A percentile compares a stretch with the other conserved stretches of the same genome.
phyloP scores from a whole-genome alignment of 2,888 invertebrate species.

The Galerucella nymphaeae region DNA sequence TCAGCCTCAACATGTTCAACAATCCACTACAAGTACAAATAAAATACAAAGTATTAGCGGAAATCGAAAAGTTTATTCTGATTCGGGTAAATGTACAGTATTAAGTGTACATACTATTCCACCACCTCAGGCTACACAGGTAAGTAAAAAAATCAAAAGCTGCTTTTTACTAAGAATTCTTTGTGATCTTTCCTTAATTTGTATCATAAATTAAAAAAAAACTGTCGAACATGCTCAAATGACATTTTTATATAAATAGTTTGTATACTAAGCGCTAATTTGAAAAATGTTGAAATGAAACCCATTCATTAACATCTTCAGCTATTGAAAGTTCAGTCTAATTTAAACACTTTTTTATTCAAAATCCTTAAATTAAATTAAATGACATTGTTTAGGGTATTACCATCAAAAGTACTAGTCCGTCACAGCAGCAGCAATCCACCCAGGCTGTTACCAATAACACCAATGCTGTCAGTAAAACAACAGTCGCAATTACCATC shows the following conservation, averaged over 20 bases:
- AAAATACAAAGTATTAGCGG: slow-evolving; percentile 12
- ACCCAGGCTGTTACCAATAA: slow-evolving; percentile 38
- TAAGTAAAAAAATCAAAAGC: neutral
- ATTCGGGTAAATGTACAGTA: slow-evolving; percentile 16
- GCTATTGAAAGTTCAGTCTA: too few relatives aligned
- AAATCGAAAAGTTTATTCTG: slow-evolving; percentile 9
- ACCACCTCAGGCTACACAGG: slow-evolving; percentile 13
- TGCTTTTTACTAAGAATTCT: too few relatives aligned
- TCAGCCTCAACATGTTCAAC: slow-evolving; percentile 5
- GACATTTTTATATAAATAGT: too few relatives aligned
- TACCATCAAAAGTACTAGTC: slow-evolving; percentile 21
- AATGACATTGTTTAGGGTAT: slow-evolving; percentile 3
- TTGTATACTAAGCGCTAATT: too few relatives aligned
- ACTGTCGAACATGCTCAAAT: too few relatives aligned
- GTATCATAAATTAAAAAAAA: too few relatives aligned
- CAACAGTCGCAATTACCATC: slow-evolving; percentile 48
- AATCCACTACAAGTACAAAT: slow-evolving; percentile 2
- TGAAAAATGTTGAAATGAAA: too few relatives aligned
- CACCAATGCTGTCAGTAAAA: slow-evolving; percentile 57
- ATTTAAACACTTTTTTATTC: too few relatives aligned
- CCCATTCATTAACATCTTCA: too few relatives aligned
- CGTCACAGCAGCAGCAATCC: slow-evolving; percentile 39
- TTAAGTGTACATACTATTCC: slow-evolving; percentile 6
- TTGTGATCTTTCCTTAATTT: too few relatives aligned
- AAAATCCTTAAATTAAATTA: neutral